Evolutionary conservation across 2,888 invertebrate species (phyloP).

Genomic region (Dolomedes plantarius): DNA sequence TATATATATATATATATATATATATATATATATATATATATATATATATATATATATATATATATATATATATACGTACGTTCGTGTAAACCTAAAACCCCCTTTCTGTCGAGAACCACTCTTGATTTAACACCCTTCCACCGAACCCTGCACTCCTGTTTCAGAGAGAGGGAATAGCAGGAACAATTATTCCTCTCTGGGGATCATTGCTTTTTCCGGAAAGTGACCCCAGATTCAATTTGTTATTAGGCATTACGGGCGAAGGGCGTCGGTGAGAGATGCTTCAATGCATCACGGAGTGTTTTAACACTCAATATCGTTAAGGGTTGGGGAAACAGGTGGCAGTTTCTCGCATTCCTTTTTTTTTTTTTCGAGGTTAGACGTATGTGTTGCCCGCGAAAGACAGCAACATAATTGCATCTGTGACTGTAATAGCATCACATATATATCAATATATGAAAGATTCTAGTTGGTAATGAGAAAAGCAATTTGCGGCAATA

Average conservation of each 20-base stretch:
- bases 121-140: not conserved
- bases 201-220: not conserved
- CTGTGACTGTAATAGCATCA: too few species aligned
- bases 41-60: too few species aligned
- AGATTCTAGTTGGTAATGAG: too few species aligned
- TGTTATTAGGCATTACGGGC: not conserved
- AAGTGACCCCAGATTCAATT: conserved; percentile 3
- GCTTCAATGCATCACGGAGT: not conserved
- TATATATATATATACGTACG: too few species aligned
- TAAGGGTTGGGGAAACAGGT: not conserved
- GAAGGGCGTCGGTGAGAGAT: not conserved
- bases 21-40: too few species aligned
- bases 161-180: not conserved
- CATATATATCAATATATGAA: too few species aligned
- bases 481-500: too few species aligned
- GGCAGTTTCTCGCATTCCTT: not conserved
- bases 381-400: too few species aligned
- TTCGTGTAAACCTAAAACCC: too few species aligned
- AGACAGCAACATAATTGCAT: too few species aligned
- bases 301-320: not conserved
- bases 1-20: too few species aligned
- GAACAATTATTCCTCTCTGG: not conserved
- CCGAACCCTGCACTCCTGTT: not conserved
- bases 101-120: too few species aligned
- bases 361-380: not conserved